Evolutionary conservation across 1,140 invertebrate genomes (phyloP).

Genomic region (Zaprionus africanus): DNA sequence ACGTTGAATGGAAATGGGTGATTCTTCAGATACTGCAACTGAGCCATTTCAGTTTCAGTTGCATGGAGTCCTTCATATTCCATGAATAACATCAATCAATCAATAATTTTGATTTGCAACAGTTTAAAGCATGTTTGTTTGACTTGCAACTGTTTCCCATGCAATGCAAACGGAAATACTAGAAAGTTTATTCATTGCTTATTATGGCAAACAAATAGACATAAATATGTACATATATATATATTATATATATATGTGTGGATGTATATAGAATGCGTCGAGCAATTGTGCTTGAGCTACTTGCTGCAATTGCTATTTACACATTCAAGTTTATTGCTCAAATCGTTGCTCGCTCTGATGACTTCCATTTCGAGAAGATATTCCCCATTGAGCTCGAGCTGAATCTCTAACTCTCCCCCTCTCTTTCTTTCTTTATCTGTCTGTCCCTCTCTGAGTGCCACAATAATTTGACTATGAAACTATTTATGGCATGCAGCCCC

Average conservation of each 20-base stretch:
- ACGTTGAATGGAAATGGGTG: too few species aligned
- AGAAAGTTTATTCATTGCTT: background rate
- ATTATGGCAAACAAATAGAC: background rate
- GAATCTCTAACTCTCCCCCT: background rate
- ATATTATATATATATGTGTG: background rate
- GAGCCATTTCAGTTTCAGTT: background rate
- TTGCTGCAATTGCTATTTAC: slow-evolving; percentile 1
- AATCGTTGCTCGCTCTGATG: slow-evolving; percentile 1
- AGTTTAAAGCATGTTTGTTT: too few species aligned
- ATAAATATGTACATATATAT: background rate
- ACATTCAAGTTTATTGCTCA: slow-evolving; percentile 4
- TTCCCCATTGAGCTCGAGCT: background rate
- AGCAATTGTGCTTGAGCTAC: background rate
- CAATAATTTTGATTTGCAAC: too few species aligned
- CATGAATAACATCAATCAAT: too few species aligned
- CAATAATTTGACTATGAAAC: slow-evolving; percentile 12
- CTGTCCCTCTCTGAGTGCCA: background rate
- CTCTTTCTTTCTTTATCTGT: background rate
- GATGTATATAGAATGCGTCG: background rate
- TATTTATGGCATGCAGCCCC: background rate
- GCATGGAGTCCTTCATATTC: background rate
- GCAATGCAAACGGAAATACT: too few species aligned
- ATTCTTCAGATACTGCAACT: background rate
- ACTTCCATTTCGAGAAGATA: background rate
- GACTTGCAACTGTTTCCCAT: too few species aligned